A percentile compares a stretch with the other conserved stretches of the same genome.
Conservation (phyloP, 2,888 invertebrate species). For the Hipparchia semele region DNA sequence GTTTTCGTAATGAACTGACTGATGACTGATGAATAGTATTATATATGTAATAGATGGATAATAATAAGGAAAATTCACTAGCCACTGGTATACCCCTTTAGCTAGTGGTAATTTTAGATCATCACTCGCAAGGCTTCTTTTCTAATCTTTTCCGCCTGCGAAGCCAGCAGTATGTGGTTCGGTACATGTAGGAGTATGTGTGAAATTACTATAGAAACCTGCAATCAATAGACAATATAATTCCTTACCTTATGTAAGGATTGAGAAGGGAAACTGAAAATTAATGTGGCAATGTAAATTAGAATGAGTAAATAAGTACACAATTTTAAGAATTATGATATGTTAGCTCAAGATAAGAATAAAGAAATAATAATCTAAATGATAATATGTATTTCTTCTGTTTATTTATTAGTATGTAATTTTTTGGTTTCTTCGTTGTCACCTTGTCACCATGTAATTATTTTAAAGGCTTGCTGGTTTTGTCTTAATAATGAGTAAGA, state of each 20-base stretch:
- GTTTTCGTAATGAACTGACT: not conserved
- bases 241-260: conserved; percentile 1
- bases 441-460: no score
- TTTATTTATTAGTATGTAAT: no score
- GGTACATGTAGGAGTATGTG: conserved; percentile 4
- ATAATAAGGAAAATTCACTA: conserved; percentile 23
- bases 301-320: not conserved
- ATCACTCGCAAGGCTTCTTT: conserved; percentile 34
- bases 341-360: not conserved
- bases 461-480: no score
- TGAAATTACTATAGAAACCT: conserved; percentile 16
- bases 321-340: not conserved
- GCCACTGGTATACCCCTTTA: conserved; percentile 27
- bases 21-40: no score
- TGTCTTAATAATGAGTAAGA: no score
- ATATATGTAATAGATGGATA: not conserved
- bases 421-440: no score
- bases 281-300: not conserved
- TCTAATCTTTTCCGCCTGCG: conserved; percentile 35
- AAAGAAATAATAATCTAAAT: no score
- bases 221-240: not conserved
- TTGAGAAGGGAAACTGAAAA: not conserved
- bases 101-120: conserved; percentile 37
- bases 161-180: conserved; percentile 25
- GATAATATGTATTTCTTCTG: no score